These are phyloP conservation scores for Hycleus phaleratus DNA, from an alignment of 1,140 invertebrate genomes.

Conservation along the genomic window DNA sequence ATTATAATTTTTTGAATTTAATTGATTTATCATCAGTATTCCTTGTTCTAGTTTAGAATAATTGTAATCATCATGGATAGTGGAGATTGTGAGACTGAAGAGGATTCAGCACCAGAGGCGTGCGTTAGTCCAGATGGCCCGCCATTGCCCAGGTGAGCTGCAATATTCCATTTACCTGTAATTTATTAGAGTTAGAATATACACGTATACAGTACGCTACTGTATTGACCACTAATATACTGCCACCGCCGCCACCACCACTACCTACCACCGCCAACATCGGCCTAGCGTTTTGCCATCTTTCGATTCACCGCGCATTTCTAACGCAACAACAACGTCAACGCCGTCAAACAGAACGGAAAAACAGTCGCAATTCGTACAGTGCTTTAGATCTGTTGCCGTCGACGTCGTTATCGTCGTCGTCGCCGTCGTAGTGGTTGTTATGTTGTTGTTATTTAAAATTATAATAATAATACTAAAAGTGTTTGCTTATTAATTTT, in stretches of 20 bases:
- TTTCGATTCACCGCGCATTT: no score
- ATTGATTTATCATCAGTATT: no score
- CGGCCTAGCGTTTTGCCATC: not conserved
- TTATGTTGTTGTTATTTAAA: no score
- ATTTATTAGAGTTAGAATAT: no score
- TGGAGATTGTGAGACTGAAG: conserved; percentile 35
- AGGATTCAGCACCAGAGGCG: conserved; percentile 35
- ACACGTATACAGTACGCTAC: conserved; percentile 1
- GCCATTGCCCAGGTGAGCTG: conserved; percentile 30
- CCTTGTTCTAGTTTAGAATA: no score
- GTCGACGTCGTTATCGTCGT: not conserved
- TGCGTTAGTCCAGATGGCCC: conserved; percentile 34
- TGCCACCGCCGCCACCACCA: not conserved
- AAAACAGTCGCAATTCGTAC: not conserved
- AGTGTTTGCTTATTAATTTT: no score
- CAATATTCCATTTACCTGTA: not conserved
- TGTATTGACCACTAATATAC: not conserved
- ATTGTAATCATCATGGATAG: conserved; percentile 21
- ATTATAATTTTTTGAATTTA: no score
- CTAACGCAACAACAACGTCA: not conserved
- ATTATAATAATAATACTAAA: no score
- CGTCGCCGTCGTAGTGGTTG: no score
- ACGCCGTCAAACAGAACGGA: not conserved
- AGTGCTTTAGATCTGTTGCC: not conserved
- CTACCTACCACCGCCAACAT: not conserved